Conservation (phyloP, 1,140 invertebrate genomes). For the Drosophila truncata region DNA sequence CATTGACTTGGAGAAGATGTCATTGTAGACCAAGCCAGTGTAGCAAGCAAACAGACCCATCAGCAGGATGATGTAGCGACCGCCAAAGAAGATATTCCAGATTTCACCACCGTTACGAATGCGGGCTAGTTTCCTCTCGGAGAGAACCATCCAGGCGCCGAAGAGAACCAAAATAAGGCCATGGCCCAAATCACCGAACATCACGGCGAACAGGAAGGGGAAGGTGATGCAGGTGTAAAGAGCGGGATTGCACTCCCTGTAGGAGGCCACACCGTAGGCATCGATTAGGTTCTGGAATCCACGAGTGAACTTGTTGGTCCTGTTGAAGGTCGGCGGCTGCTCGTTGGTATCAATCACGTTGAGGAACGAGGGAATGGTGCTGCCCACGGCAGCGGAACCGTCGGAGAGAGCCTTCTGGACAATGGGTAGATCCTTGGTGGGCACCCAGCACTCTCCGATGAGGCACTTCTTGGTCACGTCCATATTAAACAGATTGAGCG, state of each 20-base stretch:
- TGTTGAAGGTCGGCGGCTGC: conserved; percentile 97
- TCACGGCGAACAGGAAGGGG: conserved; percentile 92
- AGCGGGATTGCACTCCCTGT: conserved; percentile 91
- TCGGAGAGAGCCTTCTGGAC: conserved; percentile 97
- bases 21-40: conserved; percentile 99
- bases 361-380: conserved; percentile 97
- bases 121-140: conserved; percentile 88
- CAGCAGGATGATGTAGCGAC: conserved; percentile 98
- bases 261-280: conserved; percentile 96
- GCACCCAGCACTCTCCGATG: conserved; percentile 99
- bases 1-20: conserved; percentile 97
- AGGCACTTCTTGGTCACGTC: conserved; percentile 97
- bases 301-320: conserved; percentile 97
- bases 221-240: conserved; percentile 90
- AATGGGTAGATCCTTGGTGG: conserved; percentile 92
- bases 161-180: conserved; percentile 89
- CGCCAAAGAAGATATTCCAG: conserved; percentile 98
- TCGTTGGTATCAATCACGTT: conserved; percentile 96
- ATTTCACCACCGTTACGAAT: conserved; percentile 91
- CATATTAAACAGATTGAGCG: conserved; percentile 95
- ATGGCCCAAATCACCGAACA: conserved; percentile 92
- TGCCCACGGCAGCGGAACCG: conserved; percentile 96
- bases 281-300: conserved; percentile 99
- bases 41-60: conserved; percentile 94
- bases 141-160: conserved; percentile 88